Evolutionary conservation across 1,140 invertebrate species (phyloP), one percentile per base, ranked within the genome.

Genomic region (Ceratosolen solmsi): DNA sequence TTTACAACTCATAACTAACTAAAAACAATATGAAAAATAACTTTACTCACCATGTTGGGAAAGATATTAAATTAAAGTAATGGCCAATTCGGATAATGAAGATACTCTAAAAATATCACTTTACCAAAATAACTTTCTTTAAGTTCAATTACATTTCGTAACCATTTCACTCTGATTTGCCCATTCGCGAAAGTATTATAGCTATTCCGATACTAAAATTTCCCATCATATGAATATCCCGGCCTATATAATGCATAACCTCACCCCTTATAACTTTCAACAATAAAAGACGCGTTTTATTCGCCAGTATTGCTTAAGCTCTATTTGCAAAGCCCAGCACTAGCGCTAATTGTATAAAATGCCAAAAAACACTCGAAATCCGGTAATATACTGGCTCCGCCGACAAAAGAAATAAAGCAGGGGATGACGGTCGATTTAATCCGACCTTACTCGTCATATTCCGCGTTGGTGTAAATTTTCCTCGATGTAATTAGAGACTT

Each of bases 131-230:
- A 33, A 1, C 49, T 15, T 51, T 30, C 46, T 54, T 36, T 25
- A n/a, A 54, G 65, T 79, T 79, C 46, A 79, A 54, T 56, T 54
- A 71, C 75, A 20, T 30, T 49, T 25, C 22, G 20, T 36, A 54
- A 33, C 8, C 58, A 33, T 78, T 49, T 51, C n/a, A n/a, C 75
- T 78, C 38, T 68, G 63, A 68, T 65, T 78, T 63, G 1, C n/a
- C 56, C 56, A 63, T 60, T 76, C 75, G 41, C 25, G 60, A 77
- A 33, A 65, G 27, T 17, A 51, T 49, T 77, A 77, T 20, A 46
- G 56, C 73, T 8, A 13, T 49, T n/a, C 25, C 36, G 74, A 36
- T 58, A 65, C n/a, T 77, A 77, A 75, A 77, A 77, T 65, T 77
- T 17, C 38, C 38, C 41, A 22, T 49, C 58, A 22, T 77, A 63